These are phyloP conservation scores for Eidolon helvum DNA, from an alignment of 2,113 vertebrate species.

Conservation along the genomic window DNA sequence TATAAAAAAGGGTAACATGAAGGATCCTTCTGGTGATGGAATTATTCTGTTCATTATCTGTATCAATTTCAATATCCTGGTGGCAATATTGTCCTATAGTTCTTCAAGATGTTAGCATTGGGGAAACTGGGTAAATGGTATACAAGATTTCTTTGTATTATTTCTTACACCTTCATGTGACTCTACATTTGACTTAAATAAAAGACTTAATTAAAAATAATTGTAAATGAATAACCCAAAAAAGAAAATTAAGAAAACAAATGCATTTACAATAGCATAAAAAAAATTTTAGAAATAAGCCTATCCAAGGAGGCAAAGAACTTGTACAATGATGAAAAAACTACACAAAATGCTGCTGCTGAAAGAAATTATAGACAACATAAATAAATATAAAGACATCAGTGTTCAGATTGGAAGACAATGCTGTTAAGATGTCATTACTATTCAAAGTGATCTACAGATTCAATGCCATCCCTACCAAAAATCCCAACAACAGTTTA, in stretches of 20 bases:
- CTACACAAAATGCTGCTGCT: background rate
- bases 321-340: background rate
- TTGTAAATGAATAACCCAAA: background rate
- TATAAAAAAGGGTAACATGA: background rate
- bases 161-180: background rate
- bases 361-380: background rate
- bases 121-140: background rate
- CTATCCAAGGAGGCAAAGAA: background rate
- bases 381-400: background rate
- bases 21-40: background rate
- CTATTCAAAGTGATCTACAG: background rate
- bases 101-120: background rate
- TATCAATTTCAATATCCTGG: background rate
- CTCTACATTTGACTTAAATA: background rate
- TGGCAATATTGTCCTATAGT: background rate
- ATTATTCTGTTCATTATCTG: background rate
- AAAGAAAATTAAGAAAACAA: background rate
- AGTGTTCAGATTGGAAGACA: background rate
- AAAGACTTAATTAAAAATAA: background rate
- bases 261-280: background rate
- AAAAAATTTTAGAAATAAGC: background rate
- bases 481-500: background rate
- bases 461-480: background rate
- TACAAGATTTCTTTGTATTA: background rate
- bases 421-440: background rate